Conservation (phyloP, 2,888 invertebrate species). For the Therioaphis trifolii region DNA sequence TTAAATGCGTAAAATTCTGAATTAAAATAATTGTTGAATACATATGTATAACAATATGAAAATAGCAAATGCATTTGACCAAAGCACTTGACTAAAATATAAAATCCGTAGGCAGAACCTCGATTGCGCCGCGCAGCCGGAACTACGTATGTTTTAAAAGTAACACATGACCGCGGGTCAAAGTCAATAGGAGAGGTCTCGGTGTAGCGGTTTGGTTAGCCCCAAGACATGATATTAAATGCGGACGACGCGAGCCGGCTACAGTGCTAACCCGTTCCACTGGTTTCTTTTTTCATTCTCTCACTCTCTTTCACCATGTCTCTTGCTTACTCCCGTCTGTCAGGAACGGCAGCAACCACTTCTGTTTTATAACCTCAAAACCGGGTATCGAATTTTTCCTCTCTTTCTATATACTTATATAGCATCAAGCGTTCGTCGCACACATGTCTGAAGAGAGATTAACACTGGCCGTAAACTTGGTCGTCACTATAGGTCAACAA, state of each 20-base stretch:
- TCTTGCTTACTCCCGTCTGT: conserved; percentile 6
- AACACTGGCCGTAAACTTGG: conserved; percentile 54
- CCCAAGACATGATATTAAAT: conserved; percentile 47
- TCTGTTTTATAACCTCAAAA: conserved; percentile 61
- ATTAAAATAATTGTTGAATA: background rate
- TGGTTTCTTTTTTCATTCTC: conserved; percentile 44
- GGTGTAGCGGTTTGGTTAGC: conserved; percentile 58
- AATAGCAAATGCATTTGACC: background rate
- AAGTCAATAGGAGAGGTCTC: conserved; percentile 62
- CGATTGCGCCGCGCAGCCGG: conserved; percentile 22
- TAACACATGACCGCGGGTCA: conserved; percentile 62
- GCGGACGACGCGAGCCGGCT: conserved; percentile 39
- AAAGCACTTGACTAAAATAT: conserved; percentile 20
- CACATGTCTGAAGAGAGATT: background rate
- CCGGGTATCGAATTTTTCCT: conserved; percentile 54
- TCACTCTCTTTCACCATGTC: conserved; percentile 26
- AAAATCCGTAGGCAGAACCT: background rate
- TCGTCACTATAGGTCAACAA: conserved; percentile 37
- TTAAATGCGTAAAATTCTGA: background rate
- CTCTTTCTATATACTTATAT: conserved; percentile 17
- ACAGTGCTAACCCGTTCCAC: conserved; percentile 48
- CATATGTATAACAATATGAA: background rate
- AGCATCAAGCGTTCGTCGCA: conserved; percentile 1
- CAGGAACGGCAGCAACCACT: conserved; percentile 48
- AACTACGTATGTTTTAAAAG: conserved; percentile 55